These are phyloP conservation scores for Apamea epomidion DNA, from an alignment of 2,888 invertebrate genomes.

Conservation along the genomic window DNA sequence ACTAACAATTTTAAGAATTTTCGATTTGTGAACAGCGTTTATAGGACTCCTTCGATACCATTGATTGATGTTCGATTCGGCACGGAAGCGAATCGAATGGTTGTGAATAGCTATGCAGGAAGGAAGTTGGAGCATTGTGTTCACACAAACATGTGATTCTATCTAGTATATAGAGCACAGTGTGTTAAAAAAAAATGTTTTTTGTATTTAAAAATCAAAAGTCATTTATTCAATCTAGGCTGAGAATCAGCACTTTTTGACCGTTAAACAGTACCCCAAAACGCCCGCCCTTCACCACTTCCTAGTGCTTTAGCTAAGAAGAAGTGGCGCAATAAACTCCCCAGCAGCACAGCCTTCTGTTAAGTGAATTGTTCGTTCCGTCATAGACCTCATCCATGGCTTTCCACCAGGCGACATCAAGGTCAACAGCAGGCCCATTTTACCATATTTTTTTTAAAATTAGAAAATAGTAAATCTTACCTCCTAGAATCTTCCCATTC, in stretches of 20 bases:
- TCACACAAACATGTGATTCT: neutral
- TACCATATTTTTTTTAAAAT: too few relatives aligned
- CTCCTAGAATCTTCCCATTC: slow-evolving; percentile 72
- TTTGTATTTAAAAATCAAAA: neutral
- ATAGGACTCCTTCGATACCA: neutral
- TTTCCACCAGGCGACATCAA: too few relatives aligned
- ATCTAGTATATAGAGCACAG: too few relatives aligned
- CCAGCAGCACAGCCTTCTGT: neutral
- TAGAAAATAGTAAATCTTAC: slow-evolving; percentile 68
- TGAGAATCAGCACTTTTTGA: neutral
- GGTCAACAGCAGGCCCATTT: too few relatives aligned
- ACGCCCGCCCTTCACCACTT: neutral
- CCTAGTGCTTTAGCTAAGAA: neutral
- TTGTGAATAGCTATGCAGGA: neutral
- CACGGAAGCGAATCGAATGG: neutral
- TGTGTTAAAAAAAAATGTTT: neutral
- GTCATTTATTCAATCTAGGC: neutral
- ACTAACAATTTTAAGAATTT: too few relatives aligned
- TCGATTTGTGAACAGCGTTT: too few relatives aligned
- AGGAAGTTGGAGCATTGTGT: neutral
- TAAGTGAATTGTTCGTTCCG: neutral
- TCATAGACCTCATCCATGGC: too few relatives aligned
- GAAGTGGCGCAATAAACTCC: neutral
- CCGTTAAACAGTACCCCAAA: neutral
- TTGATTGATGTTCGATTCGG: neutral